Percentiles rank a stretch among this genome's conserved stretches.
These are phyloP conservation scores for Morpho deidamia DNA, from an alignment of 2,888 invertebrate species.

Conservation along the genomic window DNA sequence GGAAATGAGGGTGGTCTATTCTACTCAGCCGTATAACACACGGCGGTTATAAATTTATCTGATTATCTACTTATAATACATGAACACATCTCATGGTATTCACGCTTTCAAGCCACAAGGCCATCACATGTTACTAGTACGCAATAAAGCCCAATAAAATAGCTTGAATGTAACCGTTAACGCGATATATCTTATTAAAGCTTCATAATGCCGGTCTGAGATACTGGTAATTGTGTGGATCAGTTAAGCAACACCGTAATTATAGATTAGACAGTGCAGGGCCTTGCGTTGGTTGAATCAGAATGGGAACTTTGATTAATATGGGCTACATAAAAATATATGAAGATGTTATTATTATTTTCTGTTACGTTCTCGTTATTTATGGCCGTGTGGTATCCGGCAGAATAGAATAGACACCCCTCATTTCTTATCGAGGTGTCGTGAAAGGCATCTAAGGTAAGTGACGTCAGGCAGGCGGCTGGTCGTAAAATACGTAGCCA, in stretches of 20 bases:
- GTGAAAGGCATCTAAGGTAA: no score
- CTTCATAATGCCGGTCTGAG: conserved; percentile 14
- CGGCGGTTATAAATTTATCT: no score
- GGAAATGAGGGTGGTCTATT: no score
- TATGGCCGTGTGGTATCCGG: no score
- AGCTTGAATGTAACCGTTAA: background rate
- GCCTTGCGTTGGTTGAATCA: conserved; percentile 18
- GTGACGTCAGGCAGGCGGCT: no score
- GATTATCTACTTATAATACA: no score
- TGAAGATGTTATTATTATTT: background rate
- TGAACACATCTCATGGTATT: background rate
- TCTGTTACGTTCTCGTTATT: no score
- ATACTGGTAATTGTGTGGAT: conserved; percentile 16
- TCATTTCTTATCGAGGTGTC: no score
- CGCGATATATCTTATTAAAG: conserved; percentile 14
- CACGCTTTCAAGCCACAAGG: background rate
- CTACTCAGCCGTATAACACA: no score
- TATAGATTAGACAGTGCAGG: conserved; percentile 18
- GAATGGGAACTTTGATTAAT: conserved; percentile 1
- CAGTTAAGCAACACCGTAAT: conserved; percentile 17
- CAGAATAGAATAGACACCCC: no score
- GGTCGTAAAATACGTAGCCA: no score
- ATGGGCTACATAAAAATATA: conserved; percentile 2
- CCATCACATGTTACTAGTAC: background rate
- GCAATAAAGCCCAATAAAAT: background rate